Evolutionary conservation across 2,888 invertebrate species (phyloP).

Genomic region (Ecdyonurus torrentis): DNA sequence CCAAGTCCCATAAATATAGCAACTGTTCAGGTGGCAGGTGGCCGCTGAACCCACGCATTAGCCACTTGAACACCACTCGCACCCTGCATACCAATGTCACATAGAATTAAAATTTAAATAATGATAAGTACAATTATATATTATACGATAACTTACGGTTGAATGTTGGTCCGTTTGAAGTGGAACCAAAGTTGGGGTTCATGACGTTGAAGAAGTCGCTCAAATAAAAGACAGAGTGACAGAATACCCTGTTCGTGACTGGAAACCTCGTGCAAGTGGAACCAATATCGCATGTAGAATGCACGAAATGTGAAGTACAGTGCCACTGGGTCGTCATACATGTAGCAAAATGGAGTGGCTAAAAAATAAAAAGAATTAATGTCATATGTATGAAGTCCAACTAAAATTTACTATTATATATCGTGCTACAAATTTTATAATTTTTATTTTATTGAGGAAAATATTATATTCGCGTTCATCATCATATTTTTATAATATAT

Average conservation of each 20-base stretch:
- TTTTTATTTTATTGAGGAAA: not conserved
- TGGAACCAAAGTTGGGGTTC: slow-evolving; percentile 86
- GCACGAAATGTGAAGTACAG: slow-evolving; percentile 83
- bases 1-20: slow-evolving; percentile 80
- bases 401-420: slow-evolving; percentile 1
- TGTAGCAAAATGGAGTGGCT: slow-evolving; percentile 91
- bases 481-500: too few species aligned
- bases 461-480: too few species aligned
- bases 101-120: not conserved
- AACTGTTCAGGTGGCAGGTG: slow-evolving; percentile 86
- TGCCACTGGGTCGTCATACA: slow-evolving; percentile 73
- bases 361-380: slow-evolving; percentile 11
- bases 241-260: slow-evolving; percentile 89
- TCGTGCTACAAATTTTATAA: not conserved
- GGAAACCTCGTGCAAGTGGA: slow-evolving; percentile 78
- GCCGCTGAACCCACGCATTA: slow-evolving; percentile 91
- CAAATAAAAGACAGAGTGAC: slow-evolving; percentile 74
- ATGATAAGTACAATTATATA: not conserved
- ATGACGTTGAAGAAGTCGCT: slow-evolving; percentile 72
- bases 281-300: slow-evolving; percentile 83
- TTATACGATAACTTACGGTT: slow-evolving; percentile 69
- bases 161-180: slow-evolving; percentile 70
- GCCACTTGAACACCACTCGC: slow-evolving; percentile 86
- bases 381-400: slow-evolving; percentile 17
- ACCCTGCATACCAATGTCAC: slow-evolving; percentile 36